A percentile compares a stretch with the other conserved stretches of the same genome.
Conservation (phyloP, 2,888 invertebrate species). For the Protophormia terraenovae region DNA sequence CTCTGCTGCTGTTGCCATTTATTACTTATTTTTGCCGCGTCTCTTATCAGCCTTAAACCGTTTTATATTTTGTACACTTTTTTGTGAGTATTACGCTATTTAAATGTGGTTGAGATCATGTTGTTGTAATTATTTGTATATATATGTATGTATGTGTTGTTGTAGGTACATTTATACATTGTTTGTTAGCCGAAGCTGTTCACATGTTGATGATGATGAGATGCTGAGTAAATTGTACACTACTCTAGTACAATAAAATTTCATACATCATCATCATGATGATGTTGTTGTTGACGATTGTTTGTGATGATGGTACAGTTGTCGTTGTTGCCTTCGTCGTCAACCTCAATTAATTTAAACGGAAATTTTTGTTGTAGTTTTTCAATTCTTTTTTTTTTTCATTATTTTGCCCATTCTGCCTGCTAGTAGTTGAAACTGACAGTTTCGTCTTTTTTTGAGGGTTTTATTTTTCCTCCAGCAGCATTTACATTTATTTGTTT, state of each 20-base stretch:
- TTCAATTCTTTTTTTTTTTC: slow-evolving; percentile 37
- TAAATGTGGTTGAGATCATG: slow-evolving; percentile 68
- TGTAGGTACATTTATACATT: slow-evolving; percentile 21
- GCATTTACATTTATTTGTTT: slow-evolving; percentile 28
- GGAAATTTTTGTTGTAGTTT: slow-evolving; percentile 62
- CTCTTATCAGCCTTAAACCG: slow-evolving; percentile 68
- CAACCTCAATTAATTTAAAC: slow-evolving; percentile 69
- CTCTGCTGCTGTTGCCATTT: slow-evolving; percentile 37
- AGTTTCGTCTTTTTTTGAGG: slow-evolving; percentile 36
- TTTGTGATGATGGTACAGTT: slow-evolving; percentile 63
- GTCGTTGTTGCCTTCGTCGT: slow-evolving; percentile 48
- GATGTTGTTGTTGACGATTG: slow-evolving; percentile 27
- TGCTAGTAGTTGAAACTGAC: slow-evolving; percentile 41
- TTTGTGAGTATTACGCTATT: slow-evolving; percentile 66
- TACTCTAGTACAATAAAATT: slow-evolving; percentile 29
- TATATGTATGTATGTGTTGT: no score
- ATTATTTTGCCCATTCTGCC: slow-evolving; percentile 5
- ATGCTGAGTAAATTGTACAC: slow-evolving; percentile 2
- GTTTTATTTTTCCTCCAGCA: slow-evolving; percentile 58
- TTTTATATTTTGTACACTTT: slow-evolving; percentile 65
- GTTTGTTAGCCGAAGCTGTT: slow-evolving; percentile 44
- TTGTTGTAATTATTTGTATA: slow-evolving; percentile 52
- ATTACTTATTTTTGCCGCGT: slow-evolving; percentile 61
- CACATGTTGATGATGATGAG: slow-evolving; percentile 3
- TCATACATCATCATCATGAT: slow-evolving; percentile 28